Evolutionary conservation across 2,113 vertebrate genomes (phyloP).

Genomic region (Rhinopomastus cyanomelas): DNA sequence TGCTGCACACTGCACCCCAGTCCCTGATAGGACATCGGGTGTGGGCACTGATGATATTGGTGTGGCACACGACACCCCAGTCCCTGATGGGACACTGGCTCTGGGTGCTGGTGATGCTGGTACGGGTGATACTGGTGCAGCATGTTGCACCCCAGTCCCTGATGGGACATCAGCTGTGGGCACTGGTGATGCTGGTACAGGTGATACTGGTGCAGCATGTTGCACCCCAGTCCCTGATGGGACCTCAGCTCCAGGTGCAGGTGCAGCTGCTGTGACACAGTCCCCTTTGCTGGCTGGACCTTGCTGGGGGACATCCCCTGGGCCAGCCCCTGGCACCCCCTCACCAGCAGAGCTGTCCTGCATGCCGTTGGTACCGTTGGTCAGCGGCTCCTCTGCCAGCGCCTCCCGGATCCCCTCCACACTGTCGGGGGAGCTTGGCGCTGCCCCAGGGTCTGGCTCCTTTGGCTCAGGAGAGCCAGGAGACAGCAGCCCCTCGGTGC

Average conservation of each 20-base stretch:
- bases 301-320: conserved; percentile 50
- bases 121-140: background rate
- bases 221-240: background rate
- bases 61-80: accelerated
- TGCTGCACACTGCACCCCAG: accelerated
- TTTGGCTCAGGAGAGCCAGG: conserved; percentile 72
- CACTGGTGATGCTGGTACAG: too few relatives aligned
- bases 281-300: conserved; percentile 28
- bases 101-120: background rate
- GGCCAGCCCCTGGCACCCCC: conserved; percentile 5
- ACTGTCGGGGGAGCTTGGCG: conserved; percentile 65
- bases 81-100: background rate
- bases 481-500: conserved; percentile 74
- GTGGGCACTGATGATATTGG: background rate
- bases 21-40: background rate
- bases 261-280: background rate
- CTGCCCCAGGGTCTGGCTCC: background rate
- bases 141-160: background rate
- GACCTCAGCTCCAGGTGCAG: background rate
- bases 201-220: background rate
- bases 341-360: background rate
- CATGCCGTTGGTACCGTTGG: conserved; percentile 40
- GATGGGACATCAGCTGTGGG: background rate
- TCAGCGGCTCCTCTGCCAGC: conserved; percentile 61
- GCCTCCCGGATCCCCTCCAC: conserved; percentile 76